Conservation (phyloP, 2,888 invertebrate genomes). For the Eupithecia pulchellata region DNA sequence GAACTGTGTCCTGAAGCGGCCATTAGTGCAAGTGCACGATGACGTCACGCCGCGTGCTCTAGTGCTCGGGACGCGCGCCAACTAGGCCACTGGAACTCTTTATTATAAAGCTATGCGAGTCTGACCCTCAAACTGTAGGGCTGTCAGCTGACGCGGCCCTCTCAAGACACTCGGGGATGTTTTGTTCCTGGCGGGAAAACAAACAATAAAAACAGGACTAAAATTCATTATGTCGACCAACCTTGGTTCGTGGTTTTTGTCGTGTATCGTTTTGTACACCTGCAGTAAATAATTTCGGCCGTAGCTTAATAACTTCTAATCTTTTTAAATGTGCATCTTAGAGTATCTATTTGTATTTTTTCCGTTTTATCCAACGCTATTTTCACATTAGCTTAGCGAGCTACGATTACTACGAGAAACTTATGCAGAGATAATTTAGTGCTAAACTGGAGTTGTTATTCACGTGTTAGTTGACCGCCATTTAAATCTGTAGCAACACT, state of each 20-base stretch:
- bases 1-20: slow-evolving; percentile 46
- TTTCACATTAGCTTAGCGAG: background rate
- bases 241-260: background rate
- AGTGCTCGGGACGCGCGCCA: slow-evolving; percentile 63
- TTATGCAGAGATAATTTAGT: background rate
- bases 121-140: slow-evolving; percentile 43
- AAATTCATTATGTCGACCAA: background rate
- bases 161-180: slow-evolving; percentile 20
- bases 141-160: slow-evolving; percentile 39
- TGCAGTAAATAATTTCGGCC: too few relatives aligned
- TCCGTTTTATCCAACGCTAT: background rate
- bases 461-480: background rate
- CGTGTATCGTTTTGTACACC: background rate
- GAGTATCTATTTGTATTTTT: background rate
- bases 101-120: slow-evolving; percentile 44
- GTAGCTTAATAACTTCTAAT: too few relatives aligned
- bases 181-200: background rate
- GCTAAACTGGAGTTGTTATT: background rate
- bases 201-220: background rate
- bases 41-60: slow-evolving; percentile 65
- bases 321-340: background rate
- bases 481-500: slow-evolving; percentile 1
- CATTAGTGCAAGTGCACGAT: slow-evolving; percentile 66
- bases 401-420: background rate
- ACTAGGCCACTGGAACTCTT: slow-evolving; percentile 69